Percentiles rank a stretch among this genome's conserved stretches.
These are phyloP conservation scores for Toxonevra muliebris DNA, from an alignment of 2,888 invertebrate genomes.

Conservation along the genomic window DNA sequence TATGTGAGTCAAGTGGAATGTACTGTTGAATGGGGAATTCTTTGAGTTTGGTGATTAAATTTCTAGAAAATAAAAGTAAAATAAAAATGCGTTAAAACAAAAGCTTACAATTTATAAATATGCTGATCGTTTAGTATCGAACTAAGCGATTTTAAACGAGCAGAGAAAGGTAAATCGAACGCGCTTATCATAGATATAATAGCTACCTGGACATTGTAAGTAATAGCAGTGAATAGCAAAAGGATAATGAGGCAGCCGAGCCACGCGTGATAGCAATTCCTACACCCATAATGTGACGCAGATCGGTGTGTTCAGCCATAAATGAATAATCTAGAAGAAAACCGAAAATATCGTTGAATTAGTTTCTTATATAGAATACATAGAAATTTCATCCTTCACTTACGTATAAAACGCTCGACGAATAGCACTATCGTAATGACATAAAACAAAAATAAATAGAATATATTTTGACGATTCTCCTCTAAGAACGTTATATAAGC, in stretches of 20 bases:
- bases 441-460: constrained; percentile 93
- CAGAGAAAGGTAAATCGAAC: too few relatives aligned
- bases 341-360: constrained; percentile 29
- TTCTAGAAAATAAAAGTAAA: constrained; percentile 72
- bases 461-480: constrained; percentile 95
- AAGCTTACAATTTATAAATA: too few relatives aligned
- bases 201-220: constrained; percentile 84
- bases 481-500: constrained; percentile 90
- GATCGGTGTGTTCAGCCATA: constrained; percentile 94
- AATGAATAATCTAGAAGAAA: constrained; percentile 83
- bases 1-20: constrained; percentile 92
- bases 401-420: constrained; percentile 92
- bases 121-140: too few relatives aligned
- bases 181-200: neutral
- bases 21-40: constrained; percentile 94
- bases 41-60: constrained; percentile 90
- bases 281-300: constrained; percentile 96
- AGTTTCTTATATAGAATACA: neutral
- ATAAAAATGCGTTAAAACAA: too few relatives aligned
- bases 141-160: too few relatives aligned
- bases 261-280: constrained; percentile 95
- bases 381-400: constrained; percentile 55
- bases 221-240: constrained; percentile 90
- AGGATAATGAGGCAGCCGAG: constrained; percentile 92
- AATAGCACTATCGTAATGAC: constrained; percentile 94